These are phyloP conservation scores for Sylvicola fuscatus DNA, from an alignment of 2,888 invertebrate species.

Conservation along the genomic window DNA sequence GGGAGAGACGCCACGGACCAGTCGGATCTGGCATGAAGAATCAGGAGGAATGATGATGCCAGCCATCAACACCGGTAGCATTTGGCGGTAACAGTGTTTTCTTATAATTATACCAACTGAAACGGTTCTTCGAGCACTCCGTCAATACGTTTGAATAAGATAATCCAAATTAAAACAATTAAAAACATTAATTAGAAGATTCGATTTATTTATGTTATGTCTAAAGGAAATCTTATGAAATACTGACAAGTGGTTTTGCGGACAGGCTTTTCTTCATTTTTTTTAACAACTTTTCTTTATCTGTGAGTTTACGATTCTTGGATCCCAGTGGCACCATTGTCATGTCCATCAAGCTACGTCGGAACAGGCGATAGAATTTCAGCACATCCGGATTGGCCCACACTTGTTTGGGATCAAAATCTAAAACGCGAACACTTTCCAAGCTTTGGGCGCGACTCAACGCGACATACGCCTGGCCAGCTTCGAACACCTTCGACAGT, in stretches of 20 bases:
- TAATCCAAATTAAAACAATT: no score
- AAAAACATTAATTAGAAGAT: no score
- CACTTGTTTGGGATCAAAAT: constrained; percentile 70
- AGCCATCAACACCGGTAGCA: not conserved
- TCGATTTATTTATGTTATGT: no score
- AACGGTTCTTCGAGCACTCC: no score
- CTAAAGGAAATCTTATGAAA: constrained; percentile 3
- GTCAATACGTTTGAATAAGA: no score
- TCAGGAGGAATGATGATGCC: constrained; percentile 6
- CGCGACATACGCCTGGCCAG: constrained; percentile 93
- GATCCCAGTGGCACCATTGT: constrained; percentile 36
- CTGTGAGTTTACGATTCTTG: no score
- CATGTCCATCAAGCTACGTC: constrained; percentile 38
- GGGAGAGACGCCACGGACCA: constrained; percentile 84
- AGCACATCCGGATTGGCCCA: constrained; percentile 75
- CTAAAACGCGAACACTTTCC: constrained; percentile 62
- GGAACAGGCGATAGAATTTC: constrained; percentile 55
- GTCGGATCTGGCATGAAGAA: constrained; percentile 42
- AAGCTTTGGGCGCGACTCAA: constrained; percentile 79
- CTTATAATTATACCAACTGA: not conserved
- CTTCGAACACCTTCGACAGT: constrained; percentile 75
- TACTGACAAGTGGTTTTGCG: not conserved
- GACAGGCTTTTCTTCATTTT: not conserved
- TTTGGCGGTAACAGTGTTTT: not conserved
- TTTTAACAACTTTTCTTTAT: not conserved